A percentile compares a stretch with the other conserved stretches of the same genome.
These are phyloP conservation scores for Cylloceria caligata DNA, from an alignment of 2,888 invertebrate genomes.

Conservation along the genomic window DNA sequence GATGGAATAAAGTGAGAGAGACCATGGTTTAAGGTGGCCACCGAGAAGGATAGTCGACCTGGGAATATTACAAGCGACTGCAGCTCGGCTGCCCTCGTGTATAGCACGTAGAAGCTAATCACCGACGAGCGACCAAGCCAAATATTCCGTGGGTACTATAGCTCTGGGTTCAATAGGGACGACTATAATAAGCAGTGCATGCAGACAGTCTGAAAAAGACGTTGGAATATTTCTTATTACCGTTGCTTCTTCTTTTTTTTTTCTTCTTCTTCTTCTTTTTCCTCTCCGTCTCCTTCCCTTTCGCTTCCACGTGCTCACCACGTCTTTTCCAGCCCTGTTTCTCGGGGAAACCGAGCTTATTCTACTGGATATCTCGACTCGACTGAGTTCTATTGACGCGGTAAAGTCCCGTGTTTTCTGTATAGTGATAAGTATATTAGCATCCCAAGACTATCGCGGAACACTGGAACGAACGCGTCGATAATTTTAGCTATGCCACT, in stretches of 20 bases:
- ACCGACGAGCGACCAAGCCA: slow-evolving; percentile 27
- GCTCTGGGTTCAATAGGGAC: slow-evolving; percentile 18
- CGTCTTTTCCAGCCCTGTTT: not conserved
- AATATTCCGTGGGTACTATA: slow-evolving; percentile 27
- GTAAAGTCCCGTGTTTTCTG: slow-evolving; percentile 32
- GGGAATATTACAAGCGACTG: slow-evolving; percentile 27
- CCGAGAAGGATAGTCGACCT: slow-evolving; percentile 21
- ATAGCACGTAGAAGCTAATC: slow-evolving; percentile 38
- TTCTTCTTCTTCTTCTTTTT: not conserved
- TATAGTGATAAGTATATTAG: slow-evolving; percentile 60
- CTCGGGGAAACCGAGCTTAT: not conserved
- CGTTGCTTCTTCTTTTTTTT: not conserved
- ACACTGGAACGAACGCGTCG: slow-evolving; percentile 15
- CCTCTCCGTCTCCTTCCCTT: slow-evolving; percentile 2
- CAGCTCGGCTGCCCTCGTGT: not conserved
- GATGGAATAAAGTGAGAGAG: slow-evolving; percentile 42
- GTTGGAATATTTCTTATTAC: slow-evolving; percentile 34
- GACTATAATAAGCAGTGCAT: slow-evolving; percentile 30
- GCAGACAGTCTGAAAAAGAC: slow-evolving; percentile 6
- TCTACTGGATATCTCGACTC: slow-evolving; percentile 20
- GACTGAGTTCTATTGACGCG: slow-evolving; percentile 27
- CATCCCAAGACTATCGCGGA: slow-evolving; percentile 7
- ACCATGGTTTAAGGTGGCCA: slow-evolving; percentile 26
- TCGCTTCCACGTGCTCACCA: not conserved
- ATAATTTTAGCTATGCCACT: slow-evolving; percentile 7